Conservation (phyloP, 1,140 invertebrate species). For the Tetragnatha versicolor region DNA sequence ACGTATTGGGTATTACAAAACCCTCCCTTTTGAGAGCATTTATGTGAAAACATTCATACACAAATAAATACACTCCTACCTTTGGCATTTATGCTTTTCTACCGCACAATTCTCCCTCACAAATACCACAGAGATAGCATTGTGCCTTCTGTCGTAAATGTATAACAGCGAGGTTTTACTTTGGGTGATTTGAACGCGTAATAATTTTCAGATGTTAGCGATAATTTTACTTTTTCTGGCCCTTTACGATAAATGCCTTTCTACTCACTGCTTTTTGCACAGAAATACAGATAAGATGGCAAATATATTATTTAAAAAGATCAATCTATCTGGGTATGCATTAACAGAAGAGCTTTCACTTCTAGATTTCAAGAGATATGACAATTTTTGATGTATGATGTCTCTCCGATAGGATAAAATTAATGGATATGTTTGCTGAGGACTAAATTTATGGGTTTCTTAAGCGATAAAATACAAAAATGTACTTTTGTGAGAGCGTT, state of each 20-base stretch:
- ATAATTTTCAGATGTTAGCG: slow-evolving; percentile 18
- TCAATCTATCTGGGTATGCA: no score
- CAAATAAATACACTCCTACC: no score
- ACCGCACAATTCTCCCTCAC: no score
- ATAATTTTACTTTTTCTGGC: slow-evolving; percentile 2
- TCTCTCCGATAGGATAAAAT: neutral
- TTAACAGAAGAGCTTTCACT: slow-evolving; percentile 9
- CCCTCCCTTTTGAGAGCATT: no score
- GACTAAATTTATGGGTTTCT: no score
- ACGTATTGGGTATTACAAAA: no score
- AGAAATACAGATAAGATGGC: neutral
- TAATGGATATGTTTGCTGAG: no score
- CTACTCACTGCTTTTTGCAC: neutral
- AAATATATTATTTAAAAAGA: neutral
- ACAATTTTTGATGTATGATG: neutral
- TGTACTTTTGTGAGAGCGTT: no score
- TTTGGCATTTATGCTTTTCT: no score
- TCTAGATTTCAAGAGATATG: neutral
- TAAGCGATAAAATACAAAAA: no score
- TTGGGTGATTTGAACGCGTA: slow-evolving; percentile 14
- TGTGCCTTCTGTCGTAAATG: neutral
- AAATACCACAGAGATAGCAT: neutral
- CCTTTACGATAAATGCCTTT: neutral
- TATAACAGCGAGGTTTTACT: slow-evolving; percentile 8
- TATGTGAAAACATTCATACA: no score